These are phyloP conservation scores for Psilopogon haemacephalus DNA, from an alignment of 2,113 vertebrate species.

Conservation along the genomic window DNA sequence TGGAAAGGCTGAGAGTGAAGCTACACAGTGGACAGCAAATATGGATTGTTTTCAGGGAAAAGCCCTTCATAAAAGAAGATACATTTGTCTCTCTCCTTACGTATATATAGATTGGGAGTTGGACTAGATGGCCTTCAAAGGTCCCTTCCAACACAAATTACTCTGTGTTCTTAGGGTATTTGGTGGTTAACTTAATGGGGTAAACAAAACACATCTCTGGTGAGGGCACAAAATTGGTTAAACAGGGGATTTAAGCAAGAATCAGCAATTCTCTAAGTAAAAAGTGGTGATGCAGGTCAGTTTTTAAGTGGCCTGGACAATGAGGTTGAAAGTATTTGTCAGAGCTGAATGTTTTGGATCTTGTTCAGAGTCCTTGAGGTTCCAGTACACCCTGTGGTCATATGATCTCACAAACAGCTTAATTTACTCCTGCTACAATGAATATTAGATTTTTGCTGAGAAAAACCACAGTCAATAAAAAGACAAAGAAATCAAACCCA, in stretches of 20 bases:
- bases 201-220: not conserved
- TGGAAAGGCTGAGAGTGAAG: not conserved
- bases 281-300: not conserved
- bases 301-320: not conserved
- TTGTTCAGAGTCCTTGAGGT: not conserved
- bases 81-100: not conserved
- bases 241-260: not conserved
- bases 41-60: not conserved
- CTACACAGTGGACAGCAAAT: not conserved
- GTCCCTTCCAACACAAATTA: not conserved
- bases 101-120: not conserved
- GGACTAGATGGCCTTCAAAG: not conserved
- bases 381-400: not conserved
- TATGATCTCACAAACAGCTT: not conserved
- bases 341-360: not conserved
- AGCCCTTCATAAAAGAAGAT: not conserved
- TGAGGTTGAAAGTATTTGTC: not conserved
- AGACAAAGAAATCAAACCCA: not conserved
- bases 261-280: not conserved
- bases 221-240: not conserved
- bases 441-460: not conserved
- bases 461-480: not conserved
- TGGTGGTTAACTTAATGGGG: not conserved
- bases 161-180: not conserved
- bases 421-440: not conserved